Evolutionary conservation across 1,140 invertebrate species (phyloP), one percentile per base, ranked within the genome.

Genomic region (Bicyclus anynana): DNA sequence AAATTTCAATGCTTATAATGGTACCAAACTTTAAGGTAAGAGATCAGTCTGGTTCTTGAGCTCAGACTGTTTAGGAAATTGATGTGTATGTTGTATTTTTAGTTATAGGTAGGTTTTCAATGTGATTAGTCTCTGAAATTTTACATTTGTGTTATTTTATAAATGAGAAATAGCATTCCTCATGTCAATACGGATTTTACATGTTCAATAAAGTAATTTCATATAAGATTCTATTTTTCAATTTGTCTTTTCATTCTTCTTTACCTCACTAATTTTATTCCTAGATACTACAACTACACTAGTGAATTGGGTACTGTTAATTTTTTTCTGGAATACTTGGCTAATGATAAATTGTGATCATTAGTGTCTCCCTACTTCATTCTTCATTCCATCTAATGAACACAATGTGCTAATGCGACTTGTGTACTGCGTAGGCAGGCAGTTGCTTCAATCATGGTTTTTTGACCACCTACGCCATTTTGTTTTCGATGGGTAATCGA

Each of bases 171-270:
- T 89, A 90, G 86, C 89, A 90, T 90, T 90, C 89, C 89, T 89
- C 87, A 84, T 89, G 86, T 90, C 89, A 84, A 89, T 84, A 88
- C 76, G 84, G 85, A 84, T 88, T 89, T 90, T 89, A 90, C 87
- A 90, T 89, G 84, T 90, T 90, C 87, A 90, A 89, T 87, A 89
- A 89, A 89, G 81, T 89, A 89, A 90, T 89, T 90, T 90, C 89
- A 84, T 90, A 89, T 89, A 87, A 88, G 81, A 77, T 72, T 80
- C 64, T 80, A 78, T 77, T 76, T 79, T 77, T 77, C 65, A 72
- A 72, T 74, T 68, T 62, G 71, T 67, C 65, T 71, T 74, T 75
- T 69, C 53, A 67, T 67, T 69, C 53, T 61, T 61, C 53, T 51
- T 21, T 44, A 16, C 59, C 58, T 29, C 10, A 29, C 29, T 33